Conservation (phyloP, 1,140 invertebrate genomes). For the Phocides pigmalion region DNA sequence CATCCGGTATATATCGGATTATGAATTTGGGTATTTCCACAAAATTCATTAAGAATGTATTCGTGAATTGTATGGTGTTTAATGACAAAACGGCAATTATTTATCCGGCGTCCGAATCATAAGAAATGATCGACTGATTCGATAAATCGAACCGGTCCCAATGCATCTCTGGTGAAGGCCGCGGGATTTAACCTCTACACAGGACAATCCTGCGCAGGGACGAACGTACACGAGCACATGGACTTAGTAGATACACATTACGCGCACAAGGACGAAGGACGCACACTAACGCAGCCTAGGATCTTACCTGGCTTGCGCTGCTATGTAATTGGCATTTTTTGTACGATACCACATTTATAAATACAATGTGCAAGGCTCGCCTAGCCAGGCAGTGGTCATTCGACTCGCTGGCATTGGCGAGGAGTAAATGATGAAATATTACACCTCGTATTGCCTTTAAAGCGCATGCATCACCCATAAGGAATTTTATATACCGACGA, state of each 20-base stretch:
- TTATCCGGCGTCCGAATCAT: not conserved
- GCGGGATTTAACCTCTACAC: slow-evolving; percentile 62
- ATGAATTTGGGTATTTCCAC: too few relatives aligned
- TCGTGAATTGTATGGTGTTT: not conserved
- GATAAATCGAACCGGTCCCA: slow-evolving; percentile 71
- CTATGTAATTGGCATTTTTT: slow-evolving; percentile 62
- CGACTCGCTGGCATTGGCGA: slow-evolving; percentile 14
- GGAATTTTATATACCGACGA: slow-evolving; percentile 4
- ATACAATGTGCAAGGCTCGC: slow-evolving; percentile 40
- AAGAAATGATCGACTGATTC: slow-evolving; percentile 51
- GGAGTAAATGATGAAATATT: slow-evolving; percentile 23
- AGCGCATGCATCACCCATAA: slow-evolving; percentile 21
- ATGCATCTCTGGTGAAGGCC: slow-evolving; percentile 81
- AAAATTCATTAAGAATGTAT: not conserved
- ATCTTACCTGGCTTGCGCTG: slow-evolving; percentile 58
- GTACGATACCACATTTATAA: slow-evolving; percentile 50
- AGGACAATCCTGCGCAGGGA: slow-evolving; percentile 68
- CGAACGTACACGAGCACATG: slow-evolving; percentile 49
- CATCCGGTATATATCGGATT: too few relatives aligned
- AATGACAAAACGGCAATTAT: not conserved
- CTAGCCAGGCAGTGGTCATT: slow-evolving; percentile 40
- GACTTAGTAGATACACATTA: slow-evolving; percentile 23
- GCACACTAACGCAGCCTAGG: slow-evolving; percentile 46
- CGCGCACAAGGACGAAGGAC: slow-evolving; percentile 34
- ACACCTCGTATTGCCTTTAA: slow-evolving; percentile 5